These are phyloP conservation scores for Poeciliopsis gracilis DNA, from an alignment of 2,797 vertebrate genomes.

Conservation along the genomic window DNA sequence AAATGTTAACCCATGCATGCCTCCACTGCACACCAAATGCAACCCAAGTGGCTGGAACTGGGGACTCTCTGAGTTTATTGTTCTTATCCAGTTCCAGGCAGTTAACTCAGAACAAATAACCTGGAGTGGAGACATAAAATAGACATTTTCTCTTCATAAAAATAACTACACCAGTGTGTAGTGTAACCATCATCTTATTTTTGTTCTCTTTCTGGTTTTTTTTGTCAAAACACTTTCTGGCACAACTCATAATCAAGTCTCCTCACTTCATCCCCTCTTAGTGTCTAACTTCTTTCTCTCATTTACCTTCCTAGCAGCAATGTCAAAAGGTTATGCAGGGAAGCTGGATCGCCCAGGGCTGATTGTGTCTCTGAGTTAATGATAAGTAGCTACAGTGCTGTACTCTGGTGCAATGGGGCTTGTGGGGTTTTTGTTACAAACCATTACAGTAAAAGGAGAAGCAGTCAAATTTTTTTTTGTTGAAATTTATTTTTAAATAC, in stretches of 20 bases:
- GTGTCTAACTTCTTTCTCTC: constrained; percentile 62
- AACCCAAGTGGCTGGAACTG: constrained; percentile 25
- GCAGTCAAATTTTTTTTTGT: constrained; percentile 15
- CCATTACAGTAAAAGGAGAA: constrained; percentile 41
- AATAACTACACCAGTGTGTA: not conserved
- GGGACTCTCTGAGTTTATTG: constrained; percentile 35
- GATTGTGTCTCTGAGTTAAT: constrained; percentile 79
- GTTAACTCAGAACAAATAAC: constrained; percentile 37
- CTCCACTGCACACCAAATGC: constrained; percentile 53
- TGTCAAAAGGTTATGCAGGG: constrained; percentile 76
- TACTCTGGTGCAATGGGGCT: constrained; percentile 63
- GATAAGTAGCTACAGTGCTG: constrained; percentile 77
- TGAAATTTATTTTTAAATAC: constrained; percentile 14
- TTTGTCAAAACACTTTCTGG: constrained; percentile 48
- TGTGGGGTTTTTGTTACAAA: constrained; percentile 43
- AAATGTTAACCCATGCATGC: constrained; percentile 78
- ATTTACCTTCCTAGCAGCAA: constrained; percentile 79
- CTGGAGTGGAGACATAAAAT: constrained; percentile 21
- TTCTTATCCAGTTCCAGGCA: constrained; percentile 35
- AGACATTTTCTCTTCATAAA: constrained; percentile 16
- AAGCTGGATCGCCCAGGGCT: constrained; percentile 72
- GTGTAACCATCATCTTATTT: constrained; percentile 21
- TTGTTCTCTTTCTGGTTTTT: constrained; percentile 3
- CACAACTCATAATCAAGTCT: constrained; percentile 55
- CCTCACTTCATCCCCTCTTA: constrained; percentile 26